Evolutionary conservation across 2,888 invertebrate species (phyloP).

Genomic region (Germaria angustata): DNA sequence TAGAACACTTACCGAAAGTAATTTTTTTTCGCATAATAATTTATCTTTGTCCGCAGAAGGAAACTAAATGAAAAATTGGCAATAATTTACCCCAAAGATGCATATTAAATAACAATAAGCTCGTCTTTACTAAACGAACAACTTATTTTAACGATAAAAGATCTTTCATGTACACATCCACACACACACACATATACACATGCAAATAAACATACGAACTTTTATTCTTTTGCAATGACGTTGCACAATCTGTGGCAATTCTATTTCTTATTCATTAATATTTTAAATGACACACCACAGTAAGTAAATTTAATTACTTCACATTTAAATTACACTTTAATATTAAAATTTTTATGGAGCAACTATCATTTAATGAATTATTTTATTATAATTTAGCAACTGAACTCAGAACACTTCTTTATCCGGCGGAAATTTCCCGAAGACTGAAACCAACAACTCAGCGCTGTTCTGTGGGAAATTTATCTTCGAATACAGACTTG

Average conservation of each 20-base stretch:
- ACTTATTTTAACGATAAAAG: neutral
- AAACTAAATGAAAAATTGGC: neutral
- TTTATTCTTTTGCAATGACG: neutral
- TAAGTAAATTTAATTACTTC: neutral
- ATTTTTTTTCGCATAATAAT: too few relatives aligned
- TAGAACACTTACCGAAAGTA: too few relatives aligned
- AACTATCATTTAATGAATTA: neutral
- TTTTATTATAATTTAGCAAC: neutral
- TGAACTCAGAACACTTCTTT: neutral
- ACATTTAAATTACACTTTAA: neutral
- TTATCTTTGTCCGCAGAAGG: neutral
- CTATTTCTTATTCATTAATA: neutral
- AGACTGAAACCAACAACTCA: neutral
- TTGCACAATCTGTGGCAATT: neutral
- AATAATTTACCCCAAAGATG: neutral
- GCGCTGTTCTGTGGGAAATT: neutral
- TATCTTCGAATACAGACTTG: neutral
- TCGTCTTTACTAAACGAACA: neutral
- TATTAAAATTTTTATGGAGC: neutral
- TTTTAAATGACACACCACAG: neutral
- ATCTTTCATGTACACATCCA: neutral
- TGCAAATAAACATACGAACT: too few relatives aligned
- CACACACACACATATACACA: neutral
- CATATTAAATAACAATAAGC: neutral
- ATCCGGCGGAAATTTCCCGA: neutral